A percentile compares a stretch with the other conserved stretches of the same genome.
Conservation (phyloP, 2,797 vertebrate species). For the Carduelis carduelis region DNA sequence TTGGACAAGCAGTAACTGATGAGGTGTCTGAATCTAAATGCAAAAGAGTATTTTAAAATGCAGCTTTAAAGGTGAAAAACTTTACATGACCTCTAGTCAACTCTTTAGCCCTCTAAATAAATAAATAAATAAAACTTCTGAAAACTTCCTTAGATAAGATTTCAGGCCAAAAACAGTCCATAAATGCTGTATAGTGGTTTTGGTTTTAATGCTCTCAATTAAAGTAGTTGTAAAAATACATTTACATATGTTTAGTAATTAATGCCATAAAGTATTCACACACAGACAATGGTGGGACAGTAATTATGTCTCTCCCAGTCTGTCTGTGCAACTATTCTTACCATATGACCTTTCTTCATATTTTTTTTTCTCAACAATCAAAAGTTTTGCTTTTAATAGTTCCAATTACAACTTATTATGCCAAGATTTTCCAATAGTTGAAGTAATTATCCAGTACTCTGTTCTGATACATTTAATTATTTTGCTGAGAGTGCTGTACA, state of each 20-base stretch:
- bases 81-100: neutral
- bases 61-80: neutral
- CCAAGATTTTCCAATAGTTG: constrained; percentile 38
- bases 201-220: neutral
- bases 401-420: neutral
- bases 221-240: neutral
- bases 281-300: constrained; percentile 17
- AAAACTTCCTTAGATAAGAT: neutral
- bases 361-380: constrained; percentile 15
- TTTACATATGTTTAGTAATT: constrained; percentile 52
- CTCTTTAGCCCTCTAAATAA: neutral
- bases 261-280: constrained; percentile 40
- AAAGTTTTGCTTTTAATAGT: constrained; percentile 32
- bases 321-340: constrained; percentile 50
- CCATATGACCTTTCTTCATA: neutral
- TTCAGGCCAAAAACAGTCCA: neutral
- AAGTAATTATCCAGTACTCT: constrained; percentile 36
- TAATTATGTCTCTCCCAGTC: constrained; percentile 25
- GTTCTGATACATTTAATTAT: neutral
- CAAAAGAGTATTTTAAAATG: neutral
- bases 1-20: neutral
- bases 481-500: neutral
- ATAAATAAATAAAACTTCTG: neutral
- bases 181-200: neutral
- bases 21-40: neutral